Conservation (phyloP, 1,140 invertebrate genomes). For the Plodia interpunctella region DNA sequence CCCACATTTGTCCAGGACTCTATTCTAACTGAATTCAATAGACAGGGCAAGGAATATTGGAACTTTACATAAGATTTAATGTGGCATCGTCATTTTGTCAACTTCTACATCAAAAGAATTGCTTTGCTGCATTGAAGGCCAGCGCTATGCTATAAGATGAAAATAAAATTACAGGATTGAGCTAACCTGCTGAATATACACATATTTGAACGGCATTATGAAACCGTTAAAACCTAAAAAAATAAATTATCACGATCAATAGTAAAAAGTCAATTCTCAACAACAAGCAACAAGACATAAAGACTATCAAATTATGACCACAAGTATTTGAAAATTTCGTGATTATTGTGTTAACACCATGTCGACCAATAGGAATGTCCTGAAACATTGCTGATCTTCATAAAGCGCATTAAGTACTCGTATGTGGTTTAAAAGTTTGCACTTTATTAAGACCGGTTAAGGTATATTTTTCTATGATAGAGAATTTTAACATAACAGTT, state of each 20-base stretch:
- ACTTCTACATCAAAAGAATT: constrained; percentile 14
- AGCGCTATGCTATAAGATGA: not conserved
- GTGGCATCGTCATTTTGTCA: constrained; percentile 25
- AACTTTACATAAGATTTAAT: constrained; percentile 28
- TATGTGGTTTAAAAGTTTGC: constrained; percentile 29
- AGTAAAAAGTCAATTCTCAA: constrained; percentile 60
- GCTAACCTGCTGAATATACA: constrained; percentile 18
- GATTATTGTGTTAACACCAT: constrained; percentile 59
- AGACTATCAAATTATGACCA: constrained; percentile 64
- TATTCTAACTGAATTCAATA: constrained; percentile 32
- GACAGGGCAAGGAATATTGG: constrained; percentile 15
- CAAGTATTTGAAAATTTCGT: constrained; percentile 70
- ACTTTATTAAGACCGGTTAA: constrained; percentile 33
- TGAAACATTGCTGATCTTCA: constrained; percentile 52
- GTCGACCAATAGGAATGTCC: constrained; percentile 53
- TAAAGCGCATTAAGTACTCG: constrained; percentile 39
- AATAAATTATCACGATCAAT: constrained; percentile 54
- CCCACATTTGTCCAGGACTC: constrained; percentile 35
- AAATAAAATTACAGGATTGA: not conserved
- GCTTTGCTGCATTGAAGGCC: not conserved
- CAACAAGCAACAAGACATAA: constrained; percentile 53
- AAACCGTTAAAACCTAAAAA: constrained; percentile 58
- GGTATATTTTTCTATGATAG: constrained; percentile 35
- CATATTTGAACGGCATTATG: constrained; percentile 54
- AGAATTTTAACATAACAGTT: constrained; percentile 26